Base-by-base conservation (phyloP, 2,113 vertebrate genomes). In the Riparia riparia region DNA sequence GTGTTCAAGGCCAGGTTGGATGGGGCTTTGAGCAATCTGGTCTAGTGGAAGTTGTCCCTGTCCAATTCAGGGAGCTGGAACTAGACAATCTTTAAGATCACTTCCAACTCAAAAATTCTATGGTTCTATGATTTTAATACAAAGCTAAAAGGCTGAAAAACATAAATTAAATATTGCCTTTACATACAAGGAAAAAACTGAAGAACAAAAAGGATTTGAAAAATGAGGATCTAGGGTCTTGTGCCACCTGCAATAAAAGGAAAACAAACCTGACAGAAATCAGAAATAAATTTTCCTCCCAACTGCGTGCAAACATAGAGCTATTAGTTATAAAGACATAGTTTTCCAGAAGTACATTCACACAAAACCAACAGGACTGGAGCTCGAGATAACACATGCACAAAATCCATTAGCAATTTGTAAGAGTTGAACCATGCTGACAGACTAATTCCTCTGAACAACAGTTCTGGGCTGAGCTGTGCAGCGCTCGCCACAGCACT, bases 331-430 rank as follows among this genome's bases (percentile, higher is more conserved):
- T 65, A 93, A 82, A 39, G n/a, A 68, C 17, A 61, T 51, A 44
- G 29, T 61, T 93, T 90, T 90, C 90, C 63, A 82, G 76, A 60
- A 74, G 44, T 64, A 49, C 69, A 56, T 78, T 61, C 82, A 60
- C 49, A 86, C 47, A 74, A 89, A 91, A 60, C 0, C 56, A 84
- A n/a, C 76, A 91, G 64, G 70, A 56, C 57, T 78, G 86, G 57
- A 71, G 65, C 49, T 66, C 25, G 25, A 94, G 91, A 95, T 93
- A 89, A 84, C 72, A 81, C 80, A 91, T 60, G 51, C 56, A 83
- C 32, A 93, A 63, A 90, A 92, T 70, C 82, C 80, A 92, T 83
- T 71, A 86, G 69, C 53, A 71, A 82, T 91, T 80, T 93, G 44
- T 79, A 56, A 89, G 65, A 78, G 37, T 49, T 68, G 73, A 95